A percentile compares a stretch with the other conserved stretches of the same genome.
phyloP scores from a whole-genome alignment of 2,113 vertebrate genomes.

The Hyperopisus bebe region DNA sequence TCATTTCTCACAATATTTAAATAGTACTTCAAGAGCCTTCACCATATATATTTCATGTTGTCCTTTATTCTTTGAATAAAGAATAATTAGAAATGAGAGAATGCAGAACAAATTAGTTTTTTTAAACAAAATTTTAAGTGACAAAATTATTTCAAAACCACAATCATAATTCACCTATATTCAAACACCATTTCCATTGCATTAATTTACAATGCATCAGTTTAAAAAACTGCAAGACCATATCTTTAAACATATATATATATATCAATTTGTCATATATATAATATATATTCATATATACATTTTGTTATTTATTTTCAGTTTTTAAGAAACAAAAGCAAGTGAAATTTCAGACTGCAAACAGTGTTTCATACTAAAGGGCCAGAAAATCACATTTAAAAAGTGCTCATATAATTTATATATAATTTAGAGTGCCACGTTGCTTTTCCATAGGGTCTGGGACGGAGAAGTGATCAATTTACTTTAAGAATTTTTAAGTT shows the following conservation, averaged over 20 bases:
- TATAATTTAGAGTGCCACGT: constrained; percentile 38
- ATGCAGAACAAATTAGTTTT: constrained; percentile 14
- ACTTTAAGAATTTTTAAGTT: neutral
- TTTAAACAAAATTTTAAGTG: constrained; percentile 15
- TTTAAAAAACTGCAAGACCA: constrained; percentile 24
- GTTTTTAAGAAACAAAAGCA: constrained; percentile 55
- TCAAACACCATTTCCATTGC: constrained; percentile 23
- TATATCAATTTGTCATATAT: constrained; percentile 49
- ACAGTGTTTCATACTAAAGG: constrained; percentile 67
- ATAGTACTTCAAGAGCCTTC: neutral
- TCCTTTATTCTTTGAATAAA: constrained; percentile 27
- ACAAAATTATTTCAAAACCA: constrained; percentile 17
- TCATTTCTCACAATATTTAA: neutral
- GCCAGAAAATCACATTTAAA: constrained; percentile 47
- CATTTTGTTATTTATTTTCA: constrained; percentile 61
- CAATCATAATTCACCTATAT: constrained; percentile 20
- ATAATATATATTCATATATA: constrained; percentile 68
- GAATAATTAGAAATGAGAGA: constrained; percentile 23
- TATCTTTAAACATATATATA: constrained; percentile 36
- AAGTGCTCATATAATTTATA: constrained; percentile 55
- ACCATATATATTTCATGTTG: neutral
- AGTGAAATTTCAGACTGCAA: constrained; percentile 59
- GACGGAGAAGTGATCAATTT: neutral
- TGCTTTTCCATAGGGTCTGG: constrained; percentile 26
- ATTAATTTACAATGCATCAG: constrained; percentile 20